These are phyloP conservation scores for Mystacides longicornis DNA, from an alignment of 2,888 invertebrate genomes.

Conservation along the genomic window DNA sequence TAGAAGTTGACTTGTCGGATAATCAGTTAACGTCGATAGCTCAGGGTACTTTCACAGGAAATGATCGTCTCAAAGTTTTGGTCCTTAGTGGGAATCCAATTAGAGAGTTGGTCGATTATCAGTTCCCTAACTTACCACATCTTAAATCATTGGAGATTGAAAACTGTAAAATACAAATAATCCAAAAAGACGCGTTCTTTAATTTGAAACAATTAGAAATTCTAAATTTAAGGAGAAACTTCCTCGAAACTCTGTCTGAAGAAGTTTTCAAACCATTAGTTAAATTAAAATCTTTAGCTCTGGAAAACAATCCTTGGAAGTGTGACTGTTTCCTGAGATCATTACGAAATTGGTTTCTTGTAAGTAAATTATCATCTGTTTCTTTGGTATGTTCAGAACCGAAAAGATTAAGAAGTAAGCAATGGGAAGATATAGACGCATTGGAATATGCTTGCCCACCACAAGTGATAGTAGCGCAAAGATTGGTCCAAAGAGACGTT, in stretches of 20 bases:
- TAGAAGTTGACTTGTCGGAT: slow-evolving; percentile 81
- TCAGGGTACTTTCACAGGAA: slow-evolving; percentile 74
- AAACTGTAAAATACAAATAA: slow-evolving; percentile 65
- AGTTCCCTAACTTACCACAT: slow-evolving; percentile 77
- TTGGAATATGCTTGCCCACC: slow-evolving; percentile 79
- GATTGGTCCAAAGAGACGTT: slow-evolving; percentile 64
- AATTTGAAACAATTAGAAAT: slow-evolving; percentile 61
- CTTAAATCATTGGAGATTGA: slow-evolving; percentile 73
- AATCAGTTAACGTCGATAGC: slow-evolving; percentile 70
- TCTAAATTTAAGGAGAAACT: slow-evolving; percentile 60
- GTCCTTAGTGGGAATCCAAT: slow-evolving; percentile 79
- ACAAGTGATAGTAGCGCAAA: slow-evolving; percentile 56
- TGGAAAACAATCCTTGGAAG: slow-evolving; percentile 84
- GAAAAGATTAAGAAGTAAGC: slow-evolving; percentile 56
- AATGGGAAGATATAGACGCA: slow-evolving; percentile 70
- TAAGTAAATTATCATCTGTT: slow-evolving; percentile 68
- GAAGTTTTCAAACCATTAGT: slow-evolving; percentile 58
- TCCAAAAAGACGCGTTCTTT: slow-evolving; percentile 71
- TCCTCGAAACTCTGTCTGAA: slow-evolving; percentile 61
- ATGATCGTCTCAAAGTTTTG: slow-evolving; percentile 71
- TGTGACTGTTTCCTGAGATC: slow-evolving; percentile 82
- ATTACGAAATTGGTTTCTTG: slow-evolving; percentile 77
- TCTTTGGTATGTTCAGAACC: slow-evolving; percentile 72
- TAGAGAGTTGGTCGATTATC: slow-evolving; percentile 60
- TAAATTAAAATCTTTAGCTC: slow-evolving; percentile 67